A percentile compares a stretch with the other conserved stretches of the same genome.
Evolutionary conservation across 2,797 vertebrate genomes (phyloP).

Genomic region (Phylloscopus collybita): DNA sequence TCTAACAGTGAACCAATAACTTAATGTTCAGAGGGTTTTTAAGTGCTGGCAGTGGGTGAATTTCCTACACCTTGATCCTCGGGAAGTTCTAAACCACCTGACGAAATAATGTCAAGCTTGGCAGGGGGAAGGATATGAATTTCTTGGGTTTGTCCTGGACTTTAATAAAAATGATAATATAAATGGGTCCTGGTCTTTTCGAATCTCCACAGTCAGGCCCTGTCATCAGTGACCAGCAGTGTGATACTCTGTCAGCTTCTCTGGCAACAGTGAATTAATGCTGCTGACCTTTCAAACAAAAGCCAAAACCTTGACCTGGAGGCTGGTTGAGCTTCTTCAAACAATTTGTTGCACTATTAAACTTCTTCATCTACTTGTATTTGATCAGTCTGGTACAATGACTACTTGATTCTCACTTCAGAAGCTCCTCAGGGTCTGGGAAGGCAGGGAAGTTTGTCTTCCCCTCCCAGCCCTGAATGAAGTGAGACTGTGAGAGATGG

Average conservation of each 20-base stretch:
- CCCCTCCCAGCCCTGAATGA: neutral
- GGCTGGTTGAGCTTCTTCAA: slow-evolving; percentile 7
- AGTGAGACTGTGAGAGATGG: neutral
- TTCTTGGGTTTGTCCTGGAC: neutral
- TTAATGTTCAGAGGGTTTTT: neutral
- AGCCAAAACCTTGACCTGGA: neutral
- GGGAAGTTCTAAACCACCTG: neutral
- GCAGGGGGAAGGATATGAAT: neutral
- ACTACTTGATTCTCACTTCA: neutral
- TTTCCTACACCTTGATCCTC: neutral
- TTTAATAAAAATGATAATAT: neutral
- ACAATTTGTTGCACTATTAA: neutral
- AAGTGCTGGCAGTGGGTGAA: neutral
- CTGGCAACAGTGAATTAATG: neutral
- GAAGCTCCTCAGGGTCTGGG: neutral
- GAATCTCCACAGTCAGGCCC: neutral
- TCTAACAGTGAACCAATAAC: neutral
- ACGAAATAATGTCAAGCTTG: neutral
- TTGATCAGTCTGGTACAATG: neutral
- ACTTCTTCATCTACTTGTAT: neutral
- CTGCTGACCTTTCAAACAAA: neutral
- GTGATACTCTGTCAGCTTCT: neutral
- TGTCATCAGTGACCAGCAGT: neutral
- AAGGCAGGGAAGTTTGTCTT: neutral
- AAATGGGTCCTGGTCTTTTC: neutral